A percentile compares a stretch with the other conserved stretches of the same genome.
Conservation (phyloP, 2,113 vertebrate genomes). For the Numenius arquata region DNA sequence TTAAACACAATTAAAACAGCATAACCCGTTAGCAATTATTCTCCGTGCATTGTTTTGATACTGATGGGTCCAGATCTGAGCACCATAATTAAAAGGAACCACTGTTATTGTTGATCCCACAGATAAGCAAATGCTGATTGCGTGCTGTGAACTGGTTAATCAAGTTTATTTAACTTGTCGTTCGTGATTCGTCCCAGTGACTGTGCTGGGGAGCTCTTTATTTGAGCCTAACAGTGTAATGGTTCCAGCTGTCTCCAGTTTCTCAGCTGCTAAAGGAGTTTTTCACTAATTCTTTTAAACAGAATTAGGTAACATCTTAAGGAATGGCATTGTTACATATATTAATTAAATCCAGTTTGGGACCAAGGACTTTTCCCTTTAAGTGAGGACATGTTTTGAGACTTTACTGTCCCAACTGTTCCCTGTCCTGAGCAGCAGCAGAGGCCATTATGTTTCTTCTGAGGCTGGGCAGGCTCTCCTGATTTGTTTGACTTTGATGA, state of each 20-base stretch:
- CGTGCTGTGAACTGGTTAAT: conserved; percentile 23
- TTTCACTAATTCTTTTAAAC: background rate
- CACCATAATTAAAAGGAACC: conserved; percentile 40
- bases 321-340: background rate
- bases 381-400: background rate
- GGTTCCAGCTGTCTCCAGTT: background rate
- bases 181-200: conserved; percentile 46
- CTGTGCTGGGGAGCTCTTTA: background rate
- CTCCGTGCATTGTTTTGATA: conserved; percentile 25
- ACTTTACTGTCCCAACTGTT: background rate
- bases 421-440: background rate
- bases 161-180: conserved; percentile 23
- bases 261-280: background rate
- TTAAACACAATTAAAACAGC: conserved; percentile 24
- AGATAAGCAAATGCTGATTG: conserved; percentile 36
- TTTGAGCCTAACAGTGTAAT: background rate
- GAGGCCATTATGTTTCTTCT: background rate
- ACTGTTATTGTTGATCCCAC: conserved; percentile 34
- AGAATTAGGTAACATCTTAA: background rate
- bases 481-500: background rate
- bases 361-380: background rate
- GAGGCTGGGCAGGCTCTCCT: background rate
- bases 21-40: conserved; percentile 27
- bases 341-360: background rate
- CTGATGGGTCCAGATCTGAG: conserved; percentile 38